phyloP scores from a whole-genome alignment of 2,888 invertebrate species.

The Lepidochrysops patricia region DNA sequence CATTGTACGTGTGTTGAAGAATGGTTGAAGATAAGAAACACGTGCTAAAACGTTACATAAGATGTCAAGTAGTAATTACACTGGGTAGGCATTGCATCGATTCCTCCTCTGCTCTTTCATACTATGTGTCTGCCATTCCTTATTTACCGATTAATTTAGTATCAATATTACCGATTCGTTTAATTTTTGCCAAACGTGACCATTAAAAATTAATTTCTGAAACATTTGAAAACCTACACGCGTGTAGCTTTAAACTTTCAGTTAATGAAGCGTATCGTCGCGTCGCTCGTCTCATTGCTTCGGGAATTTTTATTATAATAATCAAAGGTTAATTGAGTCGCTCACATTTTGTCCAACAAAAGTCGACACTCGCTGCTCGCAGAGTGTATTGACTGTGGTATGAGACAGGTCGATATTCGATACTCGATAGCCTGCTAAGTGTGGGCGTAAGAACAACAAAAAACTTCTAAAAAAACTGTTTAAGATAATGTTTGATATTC shows the following conservation, averaged over 20 bases:
- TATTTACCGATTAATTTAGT: not conserved
- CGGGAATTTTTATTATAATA: not conserved
- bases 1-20: constrained; percentile 1
- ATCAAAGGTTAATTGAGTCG: constrained; percentile 9
- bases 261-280: not conserved
- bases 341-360: not conserved
- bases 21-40: constrained; percentile 3
- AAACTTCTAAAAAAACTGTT: not conserved
- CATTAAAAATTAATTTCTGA: not conserved
- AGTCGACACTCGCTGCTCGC: not conserved
- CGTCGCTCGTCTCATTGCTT: constrained; percentile 4
- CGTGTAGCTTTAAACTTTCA: not conserved
- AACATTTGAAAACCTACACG: not conserved
- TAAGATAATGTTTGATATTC: constrained; percentile 1
- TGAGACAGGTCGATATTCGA: not conserved
- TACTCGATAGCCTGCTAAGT: not conserved
- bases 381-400: not conserved
- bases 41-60: not conserved
- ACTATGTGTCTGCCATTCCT: not conserved
- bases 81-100: not conserved
- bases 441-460: constrained; percentile 3
- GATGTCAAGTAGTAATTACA: not conserved
- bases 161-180: no score
- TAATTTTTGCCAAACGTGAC: no score
- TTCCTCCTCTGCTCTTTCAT: not conserved